Conservation (phyloP, 2,888 invertebrate genomes). For the Antheraea assamensis region DNA sequence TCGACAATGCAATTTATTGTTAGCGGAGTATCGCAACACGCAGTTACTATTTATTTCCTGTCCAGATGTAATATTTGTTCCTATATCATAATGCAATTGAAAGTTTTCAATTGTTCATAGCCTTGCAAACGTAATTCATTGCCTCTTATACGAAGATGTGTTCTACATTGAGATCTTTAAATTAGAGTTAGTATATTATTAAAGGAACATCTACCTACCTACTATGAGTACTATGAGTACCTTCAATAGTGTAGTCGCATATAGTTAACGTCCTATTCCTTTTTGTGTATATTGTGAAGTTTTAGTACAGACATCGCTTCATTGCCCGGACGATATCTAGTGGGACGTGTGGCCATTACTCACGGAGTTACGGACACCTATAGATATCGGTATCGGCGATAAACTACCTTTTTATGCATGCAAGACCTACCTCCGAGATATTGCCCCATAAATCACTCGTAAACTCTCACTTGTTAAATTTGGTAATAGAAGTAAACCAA, state of each 20-base stretch:
- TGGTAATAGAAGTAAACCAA: conserved; percentile 23
- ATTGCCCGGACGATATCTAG: background rate
- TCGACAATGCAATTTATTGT: background rate
- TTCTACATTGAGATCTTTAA: background rate
- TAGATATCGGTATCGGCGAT: conserved; percentile 31
- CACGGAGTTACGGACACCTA: background rate
- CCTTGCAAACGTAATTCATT: no score
- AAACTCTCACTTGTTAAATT: conserved; percentile 38
- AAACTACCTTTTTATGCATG: conserved; percentile 48
- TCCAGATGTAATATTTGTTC: no score
- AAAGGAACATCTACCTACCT: background rate
- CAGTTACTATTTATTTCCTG: no score
- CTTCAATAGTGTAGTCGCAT: background rate
- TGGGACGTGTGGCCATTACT: background rate
- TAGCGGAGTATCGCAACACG: no score
- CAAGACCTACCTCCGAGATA: conserved; percentile 36
- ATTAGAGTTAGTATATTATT: background rate
- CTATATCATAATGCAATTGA: no score
- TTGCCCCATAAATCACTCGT: conserved; percentile 47
- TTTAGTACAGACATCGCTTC: background rate
- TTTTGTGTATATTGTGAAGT: background rate
- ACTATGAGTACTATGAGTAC: no score
- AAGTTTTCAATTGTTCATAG: no score
- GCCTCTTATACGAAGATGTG: background rate
- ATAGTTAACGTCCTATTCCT: background rate